Conservation (phyloP, 2,797 vertebrate species). For the Hybognathus amarus region DNA sequence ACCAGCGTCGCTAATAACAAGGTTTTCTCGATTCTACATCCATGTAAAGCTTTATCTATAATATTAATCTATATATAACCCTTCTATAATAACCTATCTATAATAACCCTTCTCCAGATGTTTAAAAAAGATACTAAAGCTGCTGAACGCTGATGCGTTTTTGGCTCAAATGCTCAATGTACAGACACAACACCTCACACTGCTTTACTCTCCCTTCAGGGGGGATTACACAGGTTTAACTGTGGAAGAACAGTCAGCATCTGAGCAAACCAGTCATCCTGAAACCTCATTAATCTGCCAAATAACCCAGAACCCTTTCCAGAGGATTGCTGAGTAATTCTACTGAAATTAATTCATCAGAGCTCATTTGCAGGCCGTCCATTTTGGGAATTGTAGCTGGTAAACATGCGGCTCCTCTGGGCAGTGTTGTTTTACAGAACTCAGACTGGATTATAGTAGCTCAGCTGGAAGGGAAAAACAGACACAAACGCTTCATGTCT, state of each 20-base stretch:
- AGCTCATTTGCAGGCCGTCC: neutral
- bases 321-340: conserved; percentile 21
- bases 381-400: neutral
- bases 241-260: neutral
- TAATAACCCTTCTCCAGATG: no score
- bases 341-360: neutral
- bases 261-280: neutral
- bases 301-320: neutral
- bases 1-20: no score
- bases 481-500: neutral
- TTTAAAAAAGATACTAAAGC: no score
- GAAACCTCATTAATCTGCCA: neutral
- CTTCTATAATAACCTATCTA: no score
- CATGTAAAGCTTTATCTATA: no score
- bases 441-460: neutral
- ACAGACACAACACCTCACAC: no score
- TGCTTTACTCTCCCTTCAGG: neutral
- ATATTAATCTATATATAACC: no score
- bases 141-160: no score
- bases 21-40: no score
- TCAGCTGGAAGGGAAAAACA: neutral
- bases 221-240: neutral
- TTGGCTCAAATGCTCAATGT: no score
- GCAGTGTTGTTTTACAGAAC: neutral
- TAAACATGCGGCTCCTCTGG: neutral